phyloP scores from a whole-genome alignment of 2,888 invertebrate species.

The Heteromurus nitidus region DNA sequence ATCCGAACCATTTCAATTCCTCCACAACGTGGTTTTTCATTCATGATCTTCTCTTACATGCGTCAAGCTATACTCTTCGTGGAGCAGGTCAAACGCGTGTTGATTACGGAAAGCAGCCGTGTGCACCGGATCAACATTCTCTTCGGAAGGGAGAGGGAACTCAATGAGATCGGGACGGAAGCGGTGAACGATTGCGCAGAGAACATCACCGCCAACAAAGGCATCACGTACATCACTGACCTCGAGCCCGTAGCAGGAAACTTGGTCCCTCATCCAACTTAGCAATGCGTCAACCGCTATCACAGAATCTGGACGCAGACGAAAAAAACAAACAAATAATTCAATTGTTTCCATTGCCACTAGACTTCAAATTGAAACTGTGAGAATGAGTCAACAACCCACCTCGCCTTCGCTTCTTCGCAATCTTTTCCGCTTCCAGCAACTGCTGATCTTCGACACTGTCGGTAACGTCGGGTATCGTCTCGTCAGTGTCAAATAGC shows the following conservation, averaged over 20 bases:
- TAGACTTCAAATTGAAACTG: too few relatives aligned
- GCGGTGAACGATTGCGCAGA: constrained; percentile 86
- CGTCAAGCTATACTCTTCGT: constrained; percentile 86
- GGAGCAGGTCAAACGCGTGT: constrained; percentile 89
- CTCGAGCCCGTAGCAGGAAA: constrained; percentile 80
- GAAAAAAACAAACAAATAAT: too few relatives aligned
- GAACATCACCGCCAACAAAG: constrained; percentile 82
- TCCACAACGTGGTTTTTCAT: neutral
- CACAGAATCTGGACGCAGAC: constrained; percentile 78
- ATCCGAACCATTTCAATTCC: too few relatives aligned
- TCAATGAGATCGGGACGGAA: constrained; percentile 93
- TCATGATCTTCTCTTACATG: constrained; percentile 76
- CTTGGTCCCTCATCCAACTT: constrained; percentile 86
- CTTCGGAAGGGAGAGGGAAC: constrained; percentile 81
- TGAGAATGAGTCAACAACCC: too few relatives aligned
- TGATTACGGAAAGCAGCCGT: constrained; percentile 82
- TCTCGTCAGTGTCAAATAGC: constrained; percentile 82
- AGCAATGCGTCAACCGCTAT: constrained; percentile 85
- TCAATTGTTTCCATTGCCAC: neutral
- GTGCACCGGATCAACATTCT: constrained; percentile 77
- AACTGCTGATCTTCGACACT: constrained; percentile 74
- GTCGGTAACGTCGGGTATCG: constrained; percentile 75
- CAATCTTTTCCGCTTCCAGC: constrained; percentile 79
- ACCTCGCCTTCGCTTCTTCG: constrained; percentile 82
- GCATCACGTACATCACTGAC: constrained; percentile 83